Base-by-base conservation (phyloP, 2,113 vertebrate genomes). In the Sinocyclocheilus anshuiensis region DNA sequence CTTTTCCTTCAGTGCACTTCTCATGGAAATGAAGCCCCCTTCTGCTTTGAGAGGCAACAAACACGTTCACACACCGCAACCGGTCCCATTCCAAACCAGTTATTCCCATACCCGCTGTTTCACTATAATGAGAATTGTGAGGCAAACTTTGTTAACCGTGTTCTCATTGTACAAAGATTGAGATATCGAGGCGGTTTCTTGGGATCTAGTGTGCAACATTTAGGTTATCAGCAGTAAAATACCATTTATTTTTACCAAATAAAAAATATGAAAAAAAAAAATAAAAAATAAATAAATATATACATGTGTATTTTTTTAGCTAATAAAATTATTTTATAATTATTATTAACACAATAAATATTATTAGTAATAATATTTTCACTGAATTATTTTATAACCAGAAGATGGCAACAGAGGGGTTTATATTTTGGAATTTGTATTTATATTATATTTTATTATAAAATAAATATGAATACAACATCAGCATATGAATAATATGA, bases 1-100 rank as follows among this genome's bases (percentile, higher is more conserved):
- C 94, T 96, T 96, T 96, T 95, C 95, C 94, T 94, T 90, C 91
- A 89, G 94, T 90, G 94, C 92, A 88, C 89, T 94, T 96, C 94
- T 96, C 93, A 96, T 96, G 95, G 90, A 95, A 96, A 96, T 96
- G 91, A 95, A 87, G 88, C 92, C 88, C 87, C 77, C 90, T 87
- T 88, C 77, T 86, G 77, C 84, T 89, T 87, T 69, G 77, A 88
- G 87, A 87, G 88, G 77, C 88, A 86, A 77, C 61, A 53, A 86
- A 77, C 26, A 33, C 61, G 71, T 88, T 84, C 76, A 82, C 36
- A 82, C 59, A 45, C n/a, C 48, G 29, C 45, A 53, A 82, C 63
- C 22, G 18, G 63, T 82, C 63, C 63, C 63, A 55, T 69, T 82
- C 24, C 16, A 82, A 82, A 82, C 61, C 24, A 69, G 80, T 82